Base-by-base conservation (phyloP, 92 coral and sea anemone species). In the Parazoanthus atlanticus region DNA sequence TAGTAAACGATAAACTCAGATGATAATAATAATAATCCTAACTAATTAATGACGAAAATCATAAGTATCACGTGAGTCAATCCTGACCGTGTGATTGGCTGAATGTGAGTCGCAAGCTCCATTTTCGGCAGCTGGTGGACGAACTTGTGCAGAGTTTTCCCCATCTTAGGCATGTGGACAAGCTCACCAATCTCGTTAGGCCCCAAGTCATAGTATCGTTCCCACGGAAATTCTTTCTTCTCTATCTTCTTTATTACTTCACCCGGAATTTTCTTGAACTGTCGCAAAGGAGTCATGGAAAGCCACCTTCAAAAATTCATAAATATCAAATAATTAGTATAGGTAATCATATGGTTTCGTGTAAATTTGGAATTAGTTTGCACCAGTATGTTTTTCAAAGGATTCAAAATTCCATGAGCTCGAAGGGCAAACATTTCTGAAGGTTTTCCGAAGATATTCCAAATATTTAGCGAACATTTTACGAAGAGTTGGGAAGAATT, bases 181-280 rank as follows among this genome's bases (percentile, higher is more conserved):
- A 97, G 93, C 91, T 97, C 99, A 6, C 99, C 99, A 75, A 97
- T 97, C 93, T 97, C 99, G 78, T 96, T 95, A 36, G 99, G 95
- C 21, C 99, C 99, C 86, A 97, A 82, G 75, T 97, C 99, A 89
- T 97, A 97, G 89, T 95, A 97, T 25, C 99, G 89, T 67, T 97
- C 99, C 99, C 99, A 97, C 7, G 99, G 99, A 86, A 97, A 97
- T 52, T 97, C 99, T 80, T 97, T 97, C 95, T 97, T 97, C 87
- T 97, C 99, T 34, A 97, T 97, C 85, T 96, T 94, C 97, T 97
- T 97, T 82, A 97, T 94, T 19, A 97, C 99, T 52, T 97, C 99
- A 93, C 91, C 93, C 11, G 99, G 99, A 74, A 97, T 97, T 82
- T 97, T 97, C 91, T 96, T 97, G 91, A 97, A 97, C 88, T 97